phyloP scores from a whole-genome alignment of 2,888 invertebrate species.

The Dugesia japonica region DNA sequence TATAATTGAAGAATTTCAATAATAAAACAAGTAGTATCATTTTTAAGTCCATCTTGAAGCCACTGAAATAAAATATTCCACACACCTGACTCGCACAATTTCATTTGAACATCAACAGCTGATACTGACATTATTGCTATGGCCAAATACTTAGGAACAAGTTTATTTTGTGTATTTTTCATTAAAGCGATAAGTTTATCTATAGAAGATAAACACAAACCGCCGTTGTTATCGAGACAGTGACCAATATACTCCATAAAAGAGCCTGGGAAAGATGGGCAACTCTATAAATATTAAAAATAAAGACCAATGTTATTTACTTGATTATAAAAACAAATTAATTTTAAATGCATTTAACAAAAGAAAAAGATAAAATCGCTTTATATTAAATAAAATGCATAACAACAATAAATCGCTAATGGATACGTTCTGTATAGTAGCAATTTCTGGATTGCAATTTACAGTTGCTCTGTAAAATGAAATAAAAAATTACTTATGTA shows the following conservation, averaged over 20 bases:
- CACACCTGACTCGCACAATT: slow-evolving; percentile 54
- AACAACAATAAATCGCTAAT: slow-evolving; percentile 9
- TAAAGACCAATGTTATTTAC: neutral
- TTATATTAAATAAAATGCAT: slow-evolving; percentile 2
- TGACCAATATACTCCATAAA: slow-evolving; percentile 3
- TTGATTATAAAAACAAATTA: neutral
- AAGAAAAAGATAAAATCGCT: slow-evolving; percentile 2
- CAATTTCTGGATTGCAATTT: slow-evolving; percentile 9
- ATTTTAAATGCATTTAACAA: neutral
- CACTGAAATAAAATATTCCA: slow-evolving; percentile 77
- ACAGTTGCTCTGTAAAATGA: slow-evolving; percentile 20
- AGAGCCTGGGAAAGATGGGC: slow-evolving; percentile 5
- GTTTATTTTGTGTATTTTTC: neutral
- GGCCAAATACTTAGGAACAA: slow-evolving; percentile 6
- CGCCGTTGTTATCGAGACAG: neutral
- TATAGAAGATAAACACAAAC: neutral
- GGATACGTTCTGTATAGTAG: slow-evolving; percentile 10
- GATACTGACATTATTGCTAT: neutral
- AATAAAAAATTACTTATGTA: slow-evolving; percentile 1
- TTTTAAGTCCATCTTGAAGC: slow-evolving; percentile 69
- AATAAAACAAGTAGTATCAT: slow-evolving; percentile 70
- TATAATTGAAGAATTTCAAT: slow-evolving; percentile 69
- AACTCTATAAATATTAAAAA: neutral
- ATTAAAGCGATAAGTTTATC: neutral
- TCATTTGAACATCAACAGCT: neutral